phyloP scores from a whole-genome alignment of 2,113 vertebrate species.

The Melanerpes formicivorus region DNA sequence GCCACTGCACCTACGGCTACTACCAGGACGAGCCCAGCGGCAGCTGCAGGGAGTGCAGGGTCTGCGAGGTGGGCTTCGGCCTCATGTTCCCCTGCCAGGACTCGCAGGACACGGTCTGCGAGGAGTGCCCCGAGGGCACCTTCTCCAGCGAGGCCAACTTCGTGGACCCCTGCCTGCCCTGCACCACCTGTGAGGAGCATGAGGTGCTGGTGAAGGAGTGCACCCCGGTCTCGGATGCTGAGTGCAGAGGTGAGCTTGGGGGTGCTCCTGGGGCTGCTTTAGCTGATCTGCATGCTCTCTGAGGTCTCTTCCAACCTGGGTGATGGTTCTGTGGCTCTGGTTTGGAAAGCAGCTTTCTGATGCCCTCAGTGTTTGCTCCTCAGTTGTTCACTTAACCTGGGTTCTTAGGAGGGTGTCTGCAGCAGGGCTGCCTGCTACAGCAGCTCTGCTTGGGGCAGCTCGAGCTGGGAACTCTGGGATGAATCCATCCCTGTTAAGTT shows the following conservation, averaged over 20 bases:
- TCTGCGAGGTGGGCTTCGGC: constrained; percentile 86
- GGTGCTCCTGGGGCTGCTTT: rapidly evolving
- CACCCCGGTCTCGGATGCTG: constrained; percentile 77
- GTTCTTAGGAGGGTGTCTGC: too few relatives aligned
- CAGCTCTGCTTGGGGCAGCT: too few relatives aligned
- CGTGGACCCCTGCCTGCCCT: constrained; percentile 95
- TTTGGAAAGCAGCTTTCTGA: too few relatives aligned
- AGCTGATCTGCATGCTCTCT: too few relatives aligned
- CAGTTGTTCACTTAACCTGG: too few relatives aligned
- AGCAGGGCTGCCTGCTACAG: too few relatives aligned
- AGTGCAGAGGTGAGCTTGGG: constrained; percentile 82
- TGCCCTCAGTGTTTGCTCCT: too few relatives aligned
- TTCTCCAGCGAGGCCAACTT: constrained; percentile 92
- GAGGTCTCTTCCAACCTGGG: too few relatives aligned
- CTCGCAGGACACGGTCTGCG: constrained; percentile 87
- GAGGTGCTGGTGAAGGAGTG: constrained; percentile 82
- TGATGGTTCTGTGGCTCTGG: too few relatives aligned
- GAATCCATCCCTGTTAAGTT: too few relatives aligned
- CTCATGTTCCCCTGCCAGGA: constrained; percentile 83
- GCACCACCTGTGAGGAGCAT: constrained; percentile 89
- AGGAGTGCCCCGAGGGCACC: constrained; percentile 87
- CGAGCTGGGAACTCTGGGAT: too few relatives aligned
- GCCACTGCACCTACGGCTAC: constrained; percentile 88
- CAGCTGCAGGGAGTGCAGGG: constrained; percentile 81
- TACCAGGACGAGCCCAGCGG: constrained; percentile 70